Conservation (phyloP, 2,888 invertebrate genomes). For the Cryptocephalus moraei region DNA sequence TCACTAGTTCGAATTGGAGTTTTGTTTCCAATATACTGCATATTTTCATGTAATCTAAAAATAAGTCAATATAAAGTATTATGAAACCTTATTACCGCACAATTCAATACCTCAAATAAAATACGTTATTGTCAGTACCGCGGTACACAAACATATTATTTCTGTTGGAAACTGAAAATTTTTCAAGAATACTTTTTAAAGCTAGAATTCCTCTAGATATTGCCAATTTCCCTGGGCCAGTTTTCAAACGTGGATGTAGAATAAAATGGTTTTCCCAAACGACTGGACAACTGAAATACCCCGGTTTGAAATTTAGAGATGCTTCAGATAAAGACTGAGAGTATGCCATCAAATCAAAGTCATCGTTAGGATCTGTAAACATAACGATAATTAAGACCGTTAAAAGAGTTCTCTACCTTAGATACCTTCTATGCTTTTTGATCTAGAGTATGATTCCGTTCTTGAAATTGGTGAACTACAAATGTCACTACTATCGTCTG, state of each 20-base stretch:
- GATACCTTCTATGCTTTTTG: slow-evolving; percentile 34
- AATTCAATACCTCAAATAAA: slow-evolving; percentile 40
- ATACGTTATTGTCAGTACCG: slow-evolving; percentile 52
- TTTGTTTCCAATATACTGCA: slow-evolving; percentile 16
- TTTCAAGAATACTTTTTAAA: slow-evolving; percentile 52
- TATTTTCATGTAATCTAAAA: slow-evolving; percentile 36
- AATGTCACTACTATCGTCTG: slow-evolving; percentile 39
- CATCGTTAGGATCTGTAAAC: slow-evolving; percentile 26
- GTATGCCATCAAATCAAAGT: slow-evolving; percentile 24
- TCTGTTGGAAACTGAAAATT: slow-evolving; percentile 61
- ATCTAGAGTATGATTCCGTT: slow-evolving; percentile 27
- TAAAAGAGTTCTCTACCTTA: neutral
- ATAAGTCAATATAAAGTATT: neutral
- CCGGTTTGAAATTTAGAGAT: slow-evolving; percentile 46
- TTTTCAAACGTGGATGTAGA: slow-evolving; percentile 61
- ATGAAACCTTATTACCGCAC: no score
- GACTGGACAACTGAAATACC: slow-evolving; percentile 63
- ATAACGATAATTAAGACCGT: neutral
- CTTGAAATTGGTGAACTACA: slow-evolving; percentile 23
- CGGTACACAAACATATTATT: slow-evolving; percentile 69
- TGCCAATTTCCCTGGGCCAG: slow-evolving; percentile 48
- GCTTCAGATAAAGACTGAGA: slow-evolving; percentile 34
- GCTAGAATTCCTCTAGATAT: slow-evolving; percentile 54
- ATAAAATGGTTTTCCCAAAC: slow-evolving; percentile 61
- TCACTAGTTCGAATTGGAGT: slow-evolving; percentile 26